Conservation (phyloP, 1,140 invertebrate genomes). For the Drosophila bocqueti region DNA sequence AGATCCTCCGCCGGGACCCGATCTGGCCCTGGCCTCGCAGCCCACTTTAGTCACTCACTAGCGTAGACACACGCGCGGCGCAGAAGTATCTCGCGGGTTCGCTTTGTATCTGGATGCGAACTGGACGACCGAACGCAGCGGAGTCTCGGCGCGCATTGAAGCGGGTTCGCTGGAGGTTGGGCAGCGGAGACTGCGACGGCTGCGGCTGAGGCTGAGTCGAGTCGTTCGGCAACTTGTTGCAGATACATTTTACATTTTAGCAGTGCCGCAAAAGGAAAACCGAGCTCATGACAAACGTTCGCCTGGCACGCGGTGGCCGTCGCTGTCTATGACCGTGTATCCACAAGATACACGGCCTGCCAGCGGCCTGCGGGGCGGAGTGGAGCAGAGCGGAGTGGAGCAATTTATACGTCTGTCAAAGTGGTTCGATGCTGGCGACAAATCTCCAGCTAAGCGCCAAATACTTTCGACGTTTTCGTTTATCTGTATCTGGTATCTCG, state of each 20-base stretch:
- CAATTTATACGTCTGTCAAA: slow-evolving; percentile 82
- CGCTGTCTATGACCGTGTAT: slow-evolving; percentile 39
- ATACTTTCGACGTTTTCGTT: slow-evolving; percentile 62
- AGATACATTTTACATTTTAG: slow-evolving; percentile 66
- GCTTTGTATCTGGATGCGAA: slow-evolving; percentile 57
- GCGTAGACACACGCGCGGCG: slow-evolving; percentile 37
- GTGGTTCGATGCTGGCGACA: slow-evolving; percentile 71
- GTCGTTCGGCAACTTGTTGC: slow-evolving; percentile 77
- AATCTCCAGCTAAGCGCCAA: slow-evolving; percentile 77
- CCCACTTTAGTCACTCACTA: slow-evolving; percentile 41
- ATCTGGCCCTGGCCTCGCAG: slow-evolving; percentile 19
- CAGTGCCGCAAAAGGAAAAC: slow-evolving; percentile 76
- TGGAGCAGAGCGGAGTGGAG: slow-evolving; percentile 13
- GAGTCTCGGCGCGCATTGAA: slow-evolving; percentile 77
- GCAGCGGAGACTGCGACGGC: slow-evolving; percentile 11
- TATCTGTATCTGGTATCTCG: slow-evolving; percentile 65
- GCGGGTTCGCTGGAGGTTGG: slow-evolving; percentile 67
- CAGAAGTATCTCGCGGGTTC: slow-evolving; percentile 59
- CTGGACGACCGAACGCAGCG: slow-evolving; percentile 71
- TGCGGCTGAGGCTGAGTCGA: slow-evolving; percentile 4
- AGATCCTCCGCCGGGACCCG: slow-evolving; percentile 7
- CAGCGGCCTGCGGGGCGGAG: slow-evolving; percentile 24
- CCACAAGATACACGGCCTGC: slow-evolving; percentile 60
- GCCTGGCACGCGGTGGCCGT: slow-evolving; percentile 64
- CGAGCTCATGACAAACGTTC: slow-evolving; percentile 77